phyloP scores from a whole-genome alignment of 2,888 invertebrate species.

The Diadegma fenestrale region DNA sequence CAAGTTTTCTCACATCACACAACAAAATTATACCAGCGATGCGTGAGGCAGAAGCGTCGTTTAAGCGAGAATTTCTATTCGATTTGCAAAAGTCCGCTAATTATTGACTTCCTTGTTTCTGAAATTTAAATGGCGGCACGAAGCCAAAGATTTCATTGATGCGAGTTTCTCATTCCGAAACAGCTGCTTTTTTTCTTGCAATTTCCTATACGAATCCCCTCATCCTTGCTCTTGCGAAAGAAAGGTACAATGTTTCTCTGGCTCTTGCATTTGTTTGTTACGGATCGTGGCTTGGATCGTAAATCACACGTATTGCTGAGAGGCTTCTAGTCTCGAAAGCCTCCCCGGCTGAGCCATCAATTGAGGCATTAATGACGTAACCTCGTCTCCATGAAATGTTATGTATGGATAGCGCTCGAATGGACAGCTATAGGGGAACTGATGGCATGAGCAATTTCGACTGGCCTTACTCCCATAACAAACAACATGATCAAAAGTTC shows the following conservation, averaged over 20 bases:
- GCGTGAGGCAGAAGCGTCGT: neutral
- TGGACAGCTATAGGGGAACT: neutral
- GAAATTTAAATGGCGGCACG: constrained; percentile 10
- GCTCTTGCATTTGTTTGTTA: constrained; percentile 20
- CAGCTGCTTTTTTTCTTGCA: neutral
- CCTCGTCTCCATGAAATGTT: constrained; percentile 3
- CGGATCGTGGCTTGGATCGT: constrained; percentile 5
- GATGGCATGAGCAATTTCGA: neutral
- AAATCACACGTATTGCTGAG: constrained; percentile 27
- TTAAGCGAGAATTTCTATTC: neutral
- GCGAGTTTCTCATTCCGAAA: neutral
- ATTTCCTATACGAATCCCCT: neutral
- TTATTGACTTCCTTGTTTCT: neutral
- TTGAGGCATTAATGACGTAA: constrained; percentile 39
- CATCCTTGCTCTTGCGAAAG: neutral
- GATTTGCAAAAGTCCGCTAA: constrained; percentile 9
- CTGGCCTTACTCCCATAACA: neutral
- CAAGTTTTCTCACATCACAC: constrained; percentile 37
- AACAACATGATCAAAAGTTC: neutral
- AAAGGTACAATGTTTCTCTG: neutral
- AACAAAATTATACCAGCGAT: constrained; percentile 1
- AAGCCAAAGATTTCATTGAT: constrained; percentile 15
- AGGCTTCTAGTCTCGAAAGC: constrained; percentile 17
- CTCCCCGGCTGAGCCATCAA: constrained; percentile 24
- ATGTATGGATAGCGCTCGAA: neutral